Evolutionary conservation across 2,113 vertebrate genomes (phyloP), one percentile per base, ranked within the genome.

Genomic region (Rhagologus leucostigma): DNA sequence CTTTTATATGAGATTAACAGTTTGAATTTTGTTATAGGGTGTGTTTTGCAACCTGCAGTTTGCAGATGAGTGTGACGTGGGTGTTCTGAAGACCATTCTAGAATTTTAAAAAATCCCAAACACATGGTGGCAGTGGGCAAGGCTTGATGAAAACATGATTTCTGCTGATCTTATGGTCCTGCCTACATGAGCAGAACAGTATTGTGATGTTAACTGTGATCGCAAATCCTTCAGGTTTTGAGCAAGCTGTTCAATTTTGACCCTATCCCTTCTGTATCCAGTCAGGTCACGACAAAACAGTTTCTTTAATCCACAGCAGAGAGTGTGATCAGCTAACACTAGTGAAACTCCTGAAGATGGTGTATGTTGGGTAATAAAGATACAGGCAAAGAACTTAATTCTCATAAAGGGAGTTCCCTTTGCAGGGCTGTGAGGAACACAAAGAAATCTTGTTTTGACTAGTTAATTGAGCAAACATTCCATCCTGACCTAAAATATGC

Each of bases 391-490:
- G 50, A 91, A 87, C 52, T 55, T 87, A 55, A 92, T 77, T 89
- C 95, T 91, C 55, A 82, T 82, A 74, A 87, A 94, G 75, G 78
- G 83, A 93, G 87, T 81, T 94, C 91, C 87, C 71, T 86, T 80
- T 81, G 67, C 95, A 93, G 59, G 0, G 4, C 91, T 87, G 59
- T 59, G 63, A 95, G 89, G 87, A 89, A 84, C 63, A 93, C 77
- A 93, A 94, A 96, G 87, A 96, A 95, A 95, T 95, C 93, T 90
- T 95, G 95, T 96, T 96, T 95, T 88, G 91, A 97, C 93, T 93
- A 71, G 96, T 95, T 96, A 96, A 88, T 88, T 90, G 84, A 96
- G 91, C 93, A 96, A 97, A 97, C 94, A 97, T 96, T 97, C 96
- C 97, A 93, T 91, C 82, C 82, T 90, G 75, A 81, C 94, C 93